Percentiles rank a stretch among this genome's conserved stretches.
These are phyloP conservation scores for Antechinus flavipes DNA, from an alignment of 2,113 vertebrate genomes.

Conservation along the genomic window DNA sequence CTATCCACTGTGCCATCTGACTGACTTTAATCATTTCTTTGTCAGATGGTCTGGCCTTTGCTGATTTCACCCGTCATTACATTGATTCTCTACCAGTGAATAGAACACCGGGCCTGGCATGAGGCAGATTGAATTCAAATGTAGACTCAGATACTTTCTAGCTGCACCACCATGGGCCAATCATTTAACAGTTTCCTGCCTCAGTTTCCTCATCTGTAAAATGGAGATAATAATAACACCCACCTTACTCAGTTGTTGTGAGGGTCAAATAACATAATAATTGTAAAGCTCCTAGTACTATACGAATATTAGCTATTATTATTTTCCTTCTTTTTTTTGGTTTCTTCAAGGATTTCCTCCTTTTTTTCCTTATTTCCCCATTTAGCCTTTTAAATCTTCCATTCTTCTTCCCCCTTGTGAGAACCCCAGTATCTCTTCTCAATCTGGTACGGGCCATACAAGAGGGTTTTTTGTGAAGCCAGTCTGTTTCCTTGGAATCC, in stretches of 20 bases:
- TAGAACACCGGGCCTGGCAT: background rate
- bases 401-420: background rate
- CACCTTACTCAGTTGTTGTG: background rate
- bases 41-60: no score
- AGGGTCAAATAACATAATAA: background rate
- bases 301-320: background rate
- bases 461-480: background rate
- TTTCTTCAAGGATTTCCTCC: background rate
- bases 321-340: background rate
- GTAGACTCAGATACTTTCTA: background rate
- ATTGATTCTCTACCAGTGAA: no score
- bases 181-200: no score
- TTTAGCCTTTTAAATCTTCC: background rate
- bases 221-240: background rate
- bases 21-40: no score
- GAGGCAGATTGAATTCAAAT: background rate
- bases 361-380: background rate
- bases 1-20: no score
- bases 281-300: background rate
- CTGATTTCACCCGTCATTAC: no score
- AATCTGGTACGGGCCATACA: background rate
- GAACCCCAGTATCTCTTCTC: background rate
- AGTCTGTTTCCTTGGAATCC: conserved; percentile 4
- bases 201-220: background rate
- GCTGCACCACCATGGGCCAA: background rate